Conservation (phyloP, 2,797 vertebrate species). For the Morelia viridis region DNA sequence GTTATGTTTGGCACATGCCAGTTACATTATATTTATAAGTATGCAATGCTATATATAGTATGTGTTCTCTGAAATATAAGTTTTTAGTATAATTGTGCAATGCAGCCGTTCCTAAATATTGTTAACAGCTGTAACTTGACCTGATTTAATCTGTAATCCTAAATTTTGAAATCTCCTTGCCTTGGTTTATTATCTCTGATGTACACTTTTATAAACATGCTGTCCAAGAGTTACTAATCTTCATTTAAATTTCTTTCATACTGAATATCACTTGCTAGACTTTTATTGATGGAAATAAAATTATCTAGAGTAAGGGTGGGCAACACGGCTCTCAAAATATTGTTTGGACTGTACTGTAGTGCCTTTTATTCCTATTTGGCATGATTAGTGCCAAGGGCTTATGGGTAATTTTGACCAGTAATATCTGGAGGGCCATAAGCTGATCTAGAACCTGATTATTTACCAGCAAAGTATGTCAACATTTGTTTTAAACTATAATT, state of each 20-base stretch:
- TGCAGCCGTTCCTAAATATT: conserved; percentile 44
- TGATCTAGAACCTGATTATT: too few relatives aligned
- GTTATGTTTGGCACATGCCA: background rate
- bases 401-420: too few relatives aligned
- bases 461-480: too few relatives aligned
- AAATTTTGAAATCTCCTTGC: conserved; percentile 79
- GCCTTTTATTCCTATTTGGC: too few relatives aligned
- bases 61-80: background rate
- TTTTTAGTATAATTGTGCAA: conserved; percentile 10
- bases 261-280: conserved; percentile 47
- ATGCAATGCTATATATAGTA: background rate
- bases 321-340: background rate
- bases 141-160: conserved; percentile 77
- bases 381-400: too few relatives aligned
- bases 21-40: background rate
- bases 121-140: conserved; percentile 65
- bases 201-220: conserved; percentile 61
- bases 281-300: background rate
- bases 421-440: too few relatives aligned
- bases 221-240: conserved; percentile 59
- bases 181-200: conserved; percentile 75
- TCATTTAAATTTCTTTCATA: conserved; percentile 47
- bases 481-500: too few relatives aligned
- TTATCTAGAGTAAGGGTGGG: background rate
- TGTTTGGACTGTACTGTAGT: too few relatives aligned